Base-by-base conservation (phyloP, 2,113 vertebrate genomes). In the Ardeotis arabs region DNA sequence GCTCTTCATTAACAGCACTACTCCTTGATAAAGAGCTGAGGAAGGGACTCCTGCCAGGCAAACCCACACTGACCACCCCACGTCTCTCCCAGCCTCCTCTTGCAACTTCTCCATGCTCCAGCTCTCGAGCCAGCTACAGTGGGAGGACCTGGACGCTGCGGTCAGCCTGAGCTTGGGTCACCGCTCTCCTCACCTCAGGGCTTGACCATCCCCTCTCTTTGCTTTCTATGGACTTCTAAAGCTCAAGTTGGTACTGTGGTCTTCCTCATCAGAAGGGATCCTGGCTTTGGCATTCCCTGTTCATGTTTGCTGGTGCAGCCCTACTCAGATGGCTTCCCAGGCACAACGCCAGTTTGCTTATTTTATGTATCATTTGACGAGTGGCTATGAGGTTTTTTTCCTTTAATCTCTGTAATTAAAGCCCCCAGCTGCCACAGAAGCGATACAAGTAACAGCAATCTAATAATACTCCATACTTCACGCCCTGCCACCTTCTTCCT, bases 61-160 rank as follows among this genome's bases (percentile, higher is more conserved):
- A 37, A 31, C 0, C 5, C 69, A 12, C 22, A 24, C 4, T 6
- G 3, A 17, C 8, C 10, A 18, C 14, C n/a, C 67, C 0, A 0
- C 21, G 25, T 8, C 68, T n/a, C 63, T 62, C 55, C n/a, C 68
- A 62, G 12, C 1, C 4, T 64, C 35, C 39, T 52, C 83, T 31
- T 22, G 15, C 70, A 56, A 6, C 27, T 39, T 14, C 58, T 37
- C n/a, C 25, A 2, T 0, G 2, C 25, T 75, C 16, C 47, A 22
- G 41, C 59, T 53, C 76, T 19, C 24, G 7, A 41, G 11, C 11
- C 0, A 5, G 53, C 7, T 24, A 12, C 64, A 68, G 47, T 5
- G 19, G 72, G 31, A 85, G n/a, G 41, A 55, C 11, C 35, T 0
- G 2, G 28, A 62, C 1, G 12, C 15, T 29, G 10, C 0, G 1